Evolutionary conservation across 2,797 vertebrate genomes (phyloP).

Genomic region (Enteromius paludinosus): DNA sequence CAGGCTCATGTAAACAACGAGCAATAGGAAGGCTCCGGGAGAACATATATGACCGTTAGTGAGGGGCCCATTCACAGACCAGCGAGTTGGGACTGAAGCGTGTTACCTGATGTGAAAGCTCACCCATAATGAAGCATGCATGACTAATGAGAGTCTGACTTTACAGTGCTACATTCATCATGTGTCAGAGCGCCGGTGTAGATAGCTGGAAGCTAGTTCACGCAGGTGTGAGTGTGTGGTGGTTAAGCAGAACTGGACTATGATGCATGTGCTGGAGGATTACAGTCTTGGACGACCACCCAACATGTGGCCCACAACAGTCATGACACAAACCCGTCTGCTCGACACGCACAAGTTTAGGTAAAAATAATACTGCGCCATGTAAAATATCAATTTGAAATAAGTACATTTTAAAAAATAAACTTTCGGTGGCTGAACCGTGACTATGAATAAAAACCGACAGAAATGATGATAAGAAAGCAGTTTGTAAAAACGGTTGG

Average conservation of each 20-base stretch:
- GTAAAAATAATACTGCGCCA: neutral
- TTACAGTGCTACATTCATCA: neutral
- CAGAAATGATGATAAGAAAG: neutral
- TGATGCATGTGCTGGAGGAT: constrained; percentile 83
- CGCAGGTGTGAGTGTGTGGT: constrained; percentile 34
- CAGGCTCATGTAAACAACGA: constrained; percentile 50
- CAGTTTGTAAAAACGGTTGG: neutral
- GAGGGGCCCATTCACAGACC: constrained; percentile 2
- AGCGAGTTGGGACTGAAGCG: neutral
- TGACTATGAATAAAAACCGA: neutral
- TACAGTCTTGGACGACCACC: constrained; percentile 81
- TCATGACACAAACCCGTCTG: constrained; percentile 28
- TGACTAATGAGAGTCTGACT: neutral
- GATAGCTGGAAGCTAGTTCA: neutral
- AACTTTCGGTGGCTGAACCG: neutral
- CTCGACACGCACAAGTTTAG: neutral
- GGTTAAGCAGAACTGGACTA: constrained; percentile 73
- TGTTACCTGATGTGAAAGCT: neutral
- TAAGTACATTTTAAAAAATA: neutral
- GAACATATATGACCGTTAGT: neutral
- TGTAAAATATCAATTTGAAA: neutral
- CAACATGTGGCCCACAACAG: constrained; percentile 65
- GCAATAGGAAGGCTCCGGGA: neutral
- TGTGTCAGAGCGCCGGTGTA: neutral
- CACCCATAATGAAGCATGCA: constrained; percentile 3